Percentiles rank a stretch among this genome's conserved stretches.
Evolutionary conservation across 2,797 vertebrate species (phyloP).

Genomic region (Acanthopagrus latus): DNA sequence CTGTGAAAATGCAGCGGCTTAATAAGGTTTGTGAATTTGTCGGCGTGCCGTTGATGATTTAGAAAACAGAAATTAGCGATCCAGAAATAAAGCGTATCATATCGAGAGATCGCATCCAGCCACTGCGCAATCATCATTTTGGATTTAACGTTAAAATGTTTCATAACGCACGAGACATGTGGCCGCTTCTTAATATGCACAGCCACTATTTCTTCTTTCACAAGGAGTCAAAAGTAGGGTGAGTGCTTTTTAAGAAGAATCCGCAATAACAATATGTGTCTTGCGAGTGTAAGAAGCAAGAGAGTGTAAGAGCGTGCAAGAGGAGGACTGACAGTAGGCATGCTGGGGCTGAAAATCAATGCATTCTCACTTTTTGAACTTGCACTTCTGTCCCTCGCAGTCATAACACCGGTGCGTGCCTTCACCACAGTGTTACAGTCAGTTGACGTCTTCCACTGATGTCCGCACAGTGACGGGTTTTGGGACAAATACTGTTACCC

Average conservation of each 20-base stretch:
- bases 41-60: background rate
- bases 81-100: background rate
- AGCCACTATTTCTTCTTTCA: background rate
- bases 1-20: background rate
- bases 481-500: too few species aligned
- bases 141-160: too few species aligned
- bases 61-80: constrained; percentile 1
- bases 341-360: too few species aligned
- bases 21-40: constrained; percentile 4
- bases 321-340: background rate
- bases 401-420: too few species aligned
- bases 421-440: too few species aligned
- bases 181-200: background rate
- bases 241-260: background rate
- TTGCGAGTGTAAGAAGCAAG: background rate
- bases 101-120: background rate
- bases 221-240: background rate
- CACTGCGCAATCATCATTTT: background rate
- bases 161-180: background rate
- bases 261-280: background rate
- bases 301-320: background rate
- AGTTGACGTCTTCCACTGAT: too few species aligned
- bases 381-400: too few species aligned
- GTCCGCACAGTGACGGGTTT: too few species aligned
- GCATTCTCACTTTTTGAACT: too few species aligned